These are phyloP conservation scores for Nephrotoma guestfalica DNA, from an alignment of 2,888 invertebrate species.

Conservation along the genomic window DNA sequence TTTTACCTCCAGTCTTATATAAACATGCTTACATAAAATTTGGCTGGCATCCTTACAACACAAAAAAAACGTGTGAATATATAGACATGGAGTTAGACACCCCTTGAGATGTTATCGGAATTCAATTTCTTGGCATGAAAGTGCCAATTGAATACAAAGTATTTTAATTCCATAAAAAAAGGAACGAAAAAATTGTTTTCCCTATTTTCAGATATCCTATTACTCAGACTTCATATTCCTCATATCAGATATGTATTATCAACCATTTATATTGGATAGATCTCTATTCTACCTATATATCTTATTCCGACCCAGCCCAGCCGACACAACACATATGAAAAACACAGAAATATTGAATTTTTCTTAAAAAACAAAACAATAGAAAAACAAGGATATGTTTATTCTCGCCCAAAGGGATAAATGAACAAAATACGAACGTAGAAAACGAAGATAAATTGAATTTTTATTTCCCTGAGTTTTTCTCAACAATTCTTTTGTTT, in stretches of 20 bases:
- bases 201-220: not conserved
- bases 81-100: not conserved
- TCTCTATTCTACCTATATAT: not conserved
- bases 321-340: not conserved
- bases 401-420: not conserved
- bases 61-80: not conserved
- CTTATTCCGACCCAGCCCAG: not conserved
- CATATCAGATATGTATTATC: not conserved
- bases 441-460: not conserved
- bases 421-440: not conserved
- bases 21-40: not conserved
- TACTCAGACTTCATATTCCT: not conserved
- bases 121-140: not conserved
- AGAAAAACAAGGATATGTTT: not conserved
- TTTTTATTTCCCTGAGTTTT: not conserved
- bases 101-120: not conserved
- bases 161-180: not conserved
- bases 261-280: not conserved
- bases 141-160: not conserved
- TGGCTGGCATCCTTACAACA: not conserved
- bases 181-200: not conserved
- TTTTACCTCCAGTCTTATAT: not conserved
- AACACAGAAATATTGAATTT: not conserved
- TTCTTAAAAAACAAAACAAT: not conserved
- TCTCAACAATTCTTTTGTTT: not conserved